A percentile compares a stretch with the other conserved stretches of the same genome.
These are phyloP conservation scores for Zonitis immaculata DNA, from an alignment of 2,888 invertebrate species.

Conservation along the genomic window DNA sequence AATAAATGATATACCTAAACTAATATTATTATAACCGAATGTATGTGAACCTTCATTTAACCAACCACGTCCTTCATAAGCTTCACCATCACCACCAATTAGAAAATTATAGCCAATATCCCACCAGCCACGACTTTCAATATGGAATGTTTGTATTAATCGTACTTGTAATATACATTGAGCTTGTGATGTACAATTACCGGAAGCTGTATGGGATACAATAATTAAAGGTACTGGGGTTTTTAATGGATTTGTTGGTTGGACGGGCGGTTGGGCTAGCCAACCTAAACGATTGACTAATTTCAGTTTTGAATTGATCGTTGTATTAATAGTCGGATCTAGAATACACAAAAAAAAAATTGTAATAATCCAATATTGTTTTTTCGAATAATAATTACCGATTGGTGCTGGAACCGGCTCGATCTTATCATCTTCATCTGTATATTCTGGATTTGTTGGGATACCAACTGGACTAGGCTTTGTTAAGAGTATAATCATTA, in stretches of 20 bases:
- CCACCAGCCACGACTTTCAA: conserved; percentile 59
- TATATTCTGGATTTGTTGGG: neutral
- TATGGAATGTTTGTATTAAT: conserved; percentile 63
- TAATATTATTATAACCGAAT: conserved; percentile 59
- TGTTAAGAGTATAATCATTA: conserved; percentile 24
- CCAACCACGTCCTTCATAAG: conserved; percentile 73
- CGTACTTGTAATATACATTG: conserved; percentile 58
- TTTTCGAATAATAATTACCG: conserved; percentile 25
- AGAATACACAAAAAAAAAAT: too few relatives aligned
- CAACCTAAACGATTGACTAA: conserved; percentile 59
- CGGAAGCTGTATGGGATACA: conserved; percentile 63
- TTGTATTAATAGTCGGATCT: conserved; percentile 21
- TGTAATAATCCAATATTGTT: too few relatives aligned
- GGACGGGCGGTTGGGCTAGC: conserved; percentile 59
- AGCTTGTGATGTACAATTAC: conserved; percentile 55
- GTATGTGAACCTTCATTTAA: conserved; percentile 67
- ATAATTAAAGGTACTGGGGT: conserved; percentile 56
- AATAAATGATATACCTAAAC: conserved; percentile 68
- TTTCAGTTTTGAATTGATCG: conserved; percentile 45
- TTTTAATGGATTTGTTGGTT: conserved; percentile 35
- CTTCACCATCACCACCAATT: conserved; percentile 74
- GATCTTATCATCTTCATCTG: conserved; percentile 31
- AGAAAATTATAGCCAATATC: conserved; percentile 77
- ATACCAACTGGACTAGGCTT: conserved; percentile 8
- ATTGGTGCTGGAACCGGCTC: conserved; percentile 25